Base-by-base conservation (phyloP, 2,888 invertebrate genomes). In the Drosophila recens region DNA sequence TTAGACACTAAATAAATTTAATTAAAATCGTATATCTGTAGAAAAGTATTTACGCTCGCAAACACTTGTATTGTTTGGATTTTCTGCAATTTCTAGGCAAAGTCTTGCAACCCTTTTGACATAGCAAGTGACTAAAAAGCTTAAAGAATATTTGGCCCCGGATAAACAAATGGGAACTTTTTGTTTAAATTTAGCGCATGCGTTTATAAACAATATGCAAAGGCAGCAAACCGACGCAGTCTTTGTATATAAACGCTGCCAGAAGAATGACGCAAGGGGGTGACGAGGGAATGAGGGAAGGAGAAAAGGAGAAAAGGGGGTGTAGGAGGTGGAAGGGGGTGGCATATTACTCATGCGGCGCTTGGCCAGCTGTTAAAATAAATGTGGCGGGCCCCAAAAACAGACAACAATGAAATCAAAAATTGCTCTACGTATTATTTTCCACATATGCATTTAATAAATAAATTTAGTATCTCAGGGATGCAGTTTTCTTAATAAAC, bases 101-200 rank as follows among this genome's bases (percentile, higher is more conserved):
- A 43, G 11, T 9, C 30, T 45, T 33, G 65, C 23, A 38, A 13
- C 38, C 52, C 34, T 45, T 58, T 51, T 43, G 48, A 9, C 49
- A n/a, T 1, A 27, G 23, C 53, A 40, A 67, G 43, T 74, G 66
- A 61, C 43, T 42, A 33, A 53, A 45, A 52, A 36, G 42, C 40
- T 49, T 66, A 30, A 57, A 48, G 33, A 57, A 61, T 67, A 46
- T 51, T 51, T 38, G 10, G 36, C 13, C 13, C 10, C 23, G n/a
- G 23, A 67, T 82, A 70, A 74, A 71, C 68, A 73, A 78, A 83
- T 86, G 63, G 43, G 64, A 43, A 54, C n/a, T 30, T 62, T 74
- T 88, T 80, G 87, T 84, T 84, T 84, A 86, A 84, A 74, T 86
- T 72, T 87, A 87, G 89, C 89, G 62, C 70, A 81, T 83, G 79